phyloP scores from a whole-genome alignment of 2,113 vertebrate species.

The Dasyurus viverrinus region DNA sequence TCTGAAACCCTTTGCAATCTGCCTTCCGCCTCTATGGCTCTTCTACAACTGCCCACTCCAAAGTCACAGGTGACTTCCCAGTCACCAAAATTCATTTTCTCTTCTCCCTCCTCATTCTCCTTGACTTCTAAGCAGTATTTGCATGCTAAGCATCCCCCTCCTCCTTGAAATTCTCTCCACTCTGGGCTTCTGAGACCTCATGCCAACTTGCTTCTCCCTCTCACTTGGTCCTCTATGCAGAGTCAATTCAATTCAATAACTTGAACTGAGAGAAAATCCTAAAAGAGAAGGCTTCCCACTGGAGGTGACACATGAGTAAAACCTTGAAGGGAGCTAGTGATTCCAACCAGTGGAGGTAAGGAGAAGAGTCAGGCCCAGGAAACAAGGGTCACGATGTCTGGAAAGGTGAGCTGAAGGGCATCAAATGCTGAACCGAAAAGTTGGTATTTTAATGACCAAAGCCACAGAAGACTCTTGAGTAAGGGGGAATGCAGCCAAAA shows the following conservation, averaged over 20 bases:
- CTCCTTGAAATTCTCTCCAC: background rate
- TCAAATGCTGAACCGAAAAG: background rate
- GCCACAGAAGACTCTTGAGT: background rate
- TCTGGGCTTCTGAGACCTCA: conserved; percentile 13
- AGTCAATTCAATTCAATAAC: background rate
- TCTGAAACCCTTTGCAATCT: conserved; percentile 3
- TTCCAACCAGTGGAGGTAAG: background rate
- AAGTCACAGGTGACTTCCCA: background rate
- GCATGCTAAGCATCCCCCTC: background rate
- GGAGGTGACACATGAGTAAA: background rate
- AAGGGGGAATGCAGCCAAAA: background rate
- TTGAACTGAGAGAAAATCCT: background rate
- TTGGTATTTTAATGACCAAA: background rate
- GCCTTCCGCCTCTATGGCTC: conserved; percentile 34
- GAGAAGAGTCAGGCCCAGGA: background rate
- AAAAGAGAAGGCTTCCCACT: background rate
- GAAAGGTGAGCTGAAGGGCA: background rate
- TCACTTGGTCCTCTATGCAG: background rate
- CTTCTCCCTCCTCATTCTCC: conserved; percentile 34
- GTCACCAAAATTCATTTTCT: background rate
- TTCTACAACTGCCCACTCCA: conserved; percentile 15
- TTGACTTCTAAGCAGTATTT: conserved; percentile 12
- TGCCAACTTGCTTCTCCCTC: conserved; percentile 27
- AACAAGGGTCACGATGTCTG: background rate
- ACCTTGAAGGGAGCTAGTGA: background rate